Evolutionary conservation across 1,140 invertebrate species (phyloP).

Genomic region (Ceratitis capitata): DNA sequence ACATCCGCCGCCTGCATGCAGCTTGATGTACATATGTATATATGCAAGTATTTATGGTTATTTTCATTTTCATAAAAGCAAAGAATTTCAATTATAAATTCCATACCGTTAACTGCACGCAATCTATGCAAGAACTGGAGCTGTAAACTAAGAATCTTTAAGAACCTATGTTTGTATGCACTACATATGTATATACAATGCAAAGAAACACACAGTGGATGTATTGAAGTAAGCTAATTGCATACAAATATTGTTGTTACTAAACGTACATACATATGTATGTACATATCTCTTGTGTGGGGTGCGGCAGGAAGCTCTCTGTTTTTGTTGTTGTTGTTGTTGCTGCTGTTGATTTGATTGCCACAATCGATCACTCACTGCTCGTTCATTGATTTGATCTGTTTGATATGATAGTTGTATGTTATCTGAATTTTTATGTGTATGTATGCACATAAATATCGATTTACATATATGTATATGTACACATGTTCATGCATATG

Average conservation of each 20-base stretch:
- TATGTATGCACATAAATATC: background rate
- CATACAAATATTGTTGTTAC: no score
- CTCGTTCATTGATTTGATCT: constrained; percentile 5
- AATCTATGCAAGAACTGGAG: background rate
- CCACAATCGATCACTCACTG: constrained; percentile 17
- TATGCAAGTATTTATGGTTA: background rate
- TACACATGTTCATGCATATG: background rate
- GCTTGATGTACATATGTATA: background rate
- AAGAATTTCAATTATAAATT: constrained; percentile 29
- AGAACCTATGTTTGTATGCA: background rate
- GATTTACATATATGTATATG: background rate
- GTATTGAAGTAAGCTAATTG: no score
- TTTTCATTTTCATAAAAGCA: constrained; percentile 7
- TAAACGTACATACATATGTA: background rate
- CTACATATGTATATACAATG: background rate
- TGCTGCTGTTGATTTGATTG: no score
- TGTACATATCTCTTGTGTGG: background rate
- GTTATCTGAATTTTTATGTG: background rate
- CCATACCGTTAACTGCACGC: constrained; percentile 18
- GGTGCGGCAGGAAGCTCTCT: constrained; percentile 7
- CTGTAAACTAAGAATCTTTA: background rate
- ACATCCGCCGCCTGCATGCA: constrained; percentile 23
- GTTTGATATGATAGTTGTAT: background rate
- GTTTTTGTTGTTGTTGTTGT: no score
- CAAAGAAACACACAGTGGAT: background rate